Percentiles rank a stretch among this genome's conserved stretches.
Conservation (phyloP, 2,797 vertebrate genomes). For the Hydrocynus forskahlii region DNA sequence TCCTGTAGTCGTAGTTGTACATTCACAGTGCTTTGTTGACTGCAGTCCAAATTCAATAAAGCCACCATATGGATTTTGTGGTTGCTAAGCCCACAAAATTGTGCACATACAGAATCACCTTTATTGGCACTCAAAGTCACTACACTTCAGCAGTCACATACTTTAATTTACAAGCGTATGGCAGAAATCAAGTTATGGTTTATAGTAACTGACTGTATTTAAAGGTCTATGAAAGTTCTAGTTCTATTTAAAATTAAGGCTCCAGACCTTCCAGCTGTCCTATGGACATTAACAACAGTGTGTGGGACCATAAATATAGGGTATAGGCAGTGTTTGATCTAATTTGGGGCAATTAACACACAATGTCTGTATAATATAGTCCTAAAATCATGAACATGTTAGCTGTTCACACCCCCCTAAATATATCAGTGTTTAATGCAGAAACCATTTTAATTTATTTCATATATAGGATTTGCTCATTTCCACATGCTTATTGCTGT, state of each 20-base stretch:
- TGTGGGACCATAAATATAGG: no score
- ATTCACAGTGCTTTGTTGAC: slow-evolving; percentile 41
- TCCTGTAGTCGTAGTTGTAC: slow-evolving; percentile 34
- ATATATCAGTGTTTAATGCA: no score
- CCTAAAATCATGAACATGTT: no score
- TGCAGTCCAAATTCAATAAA: slow-evolving; percentile 53
- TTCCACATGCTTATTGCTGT: no score
- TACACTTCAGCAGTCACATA: slow-evolving; percentile 41
- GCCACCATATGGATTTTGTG: slow-evolving; percentile 51
- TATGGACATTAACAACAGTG: no score
- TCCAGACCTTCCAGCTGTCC: no score
- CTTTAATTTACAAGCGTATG: slow-evolving; percentile 37
- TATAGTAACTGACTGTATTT: slow-evolving; percentile 20
- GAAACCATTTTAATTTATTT: no score
- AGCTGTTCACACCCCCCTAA: no score
- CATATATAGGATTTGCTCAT: no score
- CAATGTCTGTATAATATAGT: no score
- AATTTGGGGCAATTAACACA: no score
- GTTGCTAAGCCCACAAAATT: slow-evolving; percentile 52
- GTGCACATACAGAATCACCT: slow-evolving; percentile 51
- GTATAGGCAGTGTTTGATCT: no score
- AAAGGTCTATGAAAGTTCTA: slow-evolving; percentile 25
- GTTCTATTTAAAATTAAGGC: not conserved
- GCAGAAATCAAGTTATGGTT: slow-evolving; percentile 11
- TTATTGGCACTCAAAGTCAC: slow-evolving; percentile 48